Percentiles rank a stretch among this genome's conserved stretches.
phyloP scores from a whole-genome alignment of 2,797 vertebrate genomes.

The Gallinago nigripennis region DNA sequence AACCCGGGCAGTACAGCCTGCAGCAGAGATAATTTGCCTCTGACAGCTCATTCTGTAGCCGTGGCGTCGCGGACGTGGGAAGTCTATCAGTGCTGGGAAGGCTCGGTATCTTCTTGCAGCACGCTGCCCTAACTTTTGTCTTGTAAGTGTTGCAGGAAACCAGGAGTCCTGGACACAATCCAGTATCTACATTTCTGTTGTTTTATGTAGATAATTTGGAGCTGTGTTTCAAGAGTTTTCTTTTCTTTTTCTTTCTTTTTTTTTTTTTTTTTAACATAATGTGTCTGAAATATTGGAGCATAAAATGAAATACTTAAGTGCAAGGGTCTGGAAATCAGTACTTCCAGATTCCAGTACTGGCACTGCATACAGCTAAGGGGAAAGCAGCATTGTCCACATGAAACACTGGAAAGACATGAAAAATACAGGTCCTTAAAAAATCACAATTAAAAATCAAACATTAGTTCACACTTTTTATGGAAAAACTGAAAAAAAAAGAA shows the following conservation, averaged over 20 bases:
- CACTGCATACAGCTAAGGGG: neutral
- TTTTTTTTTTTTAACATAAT: neutral
- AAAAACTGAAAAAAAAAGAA: neutral
- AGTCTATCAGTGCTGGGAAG: neutral
- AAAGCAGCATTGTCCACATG: neutral
- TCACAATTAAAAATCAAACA: neutral
- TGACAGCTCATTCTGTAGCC: neutral
- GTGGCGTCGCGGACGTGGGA: neutral
- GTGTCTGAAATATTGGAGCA: neutral
- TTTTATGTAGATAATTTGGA: constrained; percentile 12
- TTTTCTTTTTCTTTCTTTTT: accelerated
- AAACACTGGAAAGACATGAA: constrained; percentile 24
- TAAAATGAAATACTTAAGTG: neutral
- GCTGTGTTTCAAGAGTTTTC: neutral
- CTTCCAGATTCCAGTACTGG: constrained; percentile 23
- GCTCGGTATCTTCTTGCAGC: neutral
- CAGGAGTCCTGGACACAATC: constrained; percentile 5
- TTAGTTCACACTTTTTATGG: neutral
- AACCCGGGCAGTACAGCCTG: neutral
- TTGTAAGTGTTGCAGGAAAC: neutral
- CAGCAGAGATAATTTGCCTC: neutral
- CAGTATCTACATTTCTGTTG: constrained; percentile 34
- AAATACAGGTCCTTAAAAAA: constrained; percentile 26
- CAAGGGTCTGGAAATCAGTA: constrained; percentile 38
- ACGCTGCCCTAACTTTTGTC: constrained; percentile 29